Percentiles rank a stretch among this genome's conserved stretches.
phyloP scores from a whole-genome alignment of 2,797 vertebrate genomes.

The Acridotheres tristis region DNA sequence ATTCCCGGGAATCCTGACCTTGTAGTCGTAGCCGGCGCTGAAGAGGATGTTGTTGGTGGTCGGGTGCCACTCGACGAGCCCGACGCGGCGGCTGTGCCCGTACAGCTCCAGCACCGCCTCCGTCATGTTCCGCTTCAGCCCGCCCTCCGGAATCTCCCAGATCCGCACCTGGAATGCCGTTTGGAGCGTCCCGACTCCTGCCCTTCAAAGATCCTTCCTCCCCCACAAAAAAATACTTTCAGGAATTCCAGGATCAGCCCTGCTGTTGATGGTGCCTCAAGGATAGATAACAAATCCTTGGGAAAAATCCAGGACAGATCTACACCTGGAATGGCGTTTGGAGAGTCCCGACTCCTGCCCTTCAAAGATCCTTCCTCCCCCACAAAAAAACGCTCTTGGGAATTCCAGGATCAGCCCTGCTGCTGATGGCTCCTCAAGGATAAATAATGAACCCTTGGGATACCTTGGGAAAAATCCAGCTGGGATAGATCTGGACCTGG shows the following conservation, averaged over 20 bases:
- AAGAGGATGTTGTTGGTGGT: conserved; percentile 95
- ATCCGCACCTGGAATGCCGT: conserved; percentile 81
- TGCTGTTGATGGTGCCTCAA: too few relatives aligned
- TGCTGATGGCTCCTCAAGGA: fast-evolving
- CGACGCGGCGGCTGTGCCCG: conserved; percentile 94
- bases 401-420: background rate
- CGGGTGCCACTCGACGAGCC: conserved; percentile 97
- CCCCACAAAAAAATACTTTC: too few relatives aligned
- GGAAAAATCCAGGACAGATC: too few relatives aligned
- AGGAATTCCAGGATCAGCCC: too few relatives aligned
- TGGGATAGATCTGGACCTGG: too few relatives aligned
- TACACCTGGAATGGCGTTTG: too few relatives aligned
- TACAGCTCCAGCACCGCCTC: conserved; percentile 93
- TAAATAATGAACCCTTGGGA: background rate
- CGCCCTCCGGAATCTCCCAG: conserved; percentile 96
- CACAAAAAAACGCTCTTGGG: background rate
- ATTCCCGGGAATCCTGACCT: conserved; percentile 74
- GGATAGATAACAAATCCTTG: too few relatives aligned
- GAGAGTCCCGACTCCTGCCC: too few relatives aligned
- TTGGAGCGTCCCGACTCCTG: too few relatives aligned
- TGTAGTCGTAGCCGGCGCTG: conserved; percentile 97
- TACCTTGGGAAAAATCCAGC: too few relatives aligned
- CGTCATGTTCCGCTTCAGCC: conserved; percentile 90
- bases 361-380: too few relatives aligned
- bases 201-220: too few relatives aligned